phyloP scores from a whole-genome alignment of 53 echinoderm and acorn worm genomes.

The Actinopyga echinites region DNA sequence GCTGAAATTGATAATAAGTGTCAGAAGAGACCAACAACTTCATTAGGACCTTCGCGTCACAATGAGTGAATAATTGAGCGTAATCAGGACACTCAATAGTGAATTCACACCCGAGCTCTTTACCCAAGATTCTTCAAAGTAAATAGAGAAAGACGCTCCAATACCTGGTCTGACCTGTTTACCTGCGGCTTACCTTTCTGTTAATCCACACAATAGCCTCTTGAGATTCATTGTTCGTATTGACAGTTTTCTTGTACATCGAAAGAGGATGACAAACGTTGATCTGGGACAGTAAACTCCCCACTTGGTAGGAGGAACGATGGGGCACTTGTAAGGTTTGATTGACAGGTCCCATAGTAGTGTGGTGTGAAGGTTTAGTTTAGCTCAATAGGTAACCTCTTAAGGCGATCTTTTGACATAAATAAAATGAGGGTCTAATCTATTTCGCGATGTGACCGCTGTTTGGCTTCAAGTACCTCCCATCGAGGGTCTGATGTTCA shows the following conservation, averaged over 20 bases:
- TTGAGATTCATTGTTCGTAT: slow-evolving; percentile 11
- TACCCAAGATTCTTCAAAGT: slow-evolving; percentile 2
- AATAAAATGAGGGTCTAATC: slow-evolving; percentile 8
- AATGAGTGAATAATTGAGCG: slow-evolving; percentile 17
- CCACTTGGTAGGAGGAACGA: slow-evolving; percentile 20
- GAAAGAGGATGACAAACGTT: slow-evolving; percentile 25
- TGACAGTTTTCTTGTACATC: slow-evolving; percentile 17
- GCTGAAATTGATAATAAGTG: neutral
- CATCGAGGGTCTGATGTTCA: neutral
- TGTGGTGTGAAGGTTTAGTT: slow-evolving; percentile 23
- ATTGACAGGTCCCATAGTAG: neutral
- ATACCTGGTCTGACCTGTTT: slow-evolving; percentile 23
- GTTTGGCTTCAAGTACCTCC: slow-evolving; percentile 18
- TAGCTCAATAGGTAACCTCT: slow-evolving; percentile 16
- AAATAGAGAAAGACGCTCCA: slow-evolving; percentile 12
- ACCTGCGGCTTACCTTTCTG: slow-evolving; percentile 12
- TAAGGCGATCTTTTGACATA: slow-evolving; percentile 13
- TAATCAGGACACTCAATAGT: slow-evolving; percentile 5
- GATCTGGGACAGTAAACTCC: slow-evolving; percentile 9
- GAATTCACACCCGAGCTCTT: neutral
- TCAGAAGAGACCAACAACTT: slow-evolving; percentile 18
- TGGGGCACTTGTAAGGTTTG: slow-evolving; percentile 5
- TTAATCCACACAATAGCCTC: slow-evolving; percentile 21
- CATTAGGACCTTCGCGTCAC: neutral
- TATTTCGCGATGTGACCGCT: slow-evolving; percentile 6